Percentiles rank a stretch among this genome's conserved stretches.
Conservation (phyloP, 2,888 invertebrate genomes). For the Terebella lapidaria region DNA sequence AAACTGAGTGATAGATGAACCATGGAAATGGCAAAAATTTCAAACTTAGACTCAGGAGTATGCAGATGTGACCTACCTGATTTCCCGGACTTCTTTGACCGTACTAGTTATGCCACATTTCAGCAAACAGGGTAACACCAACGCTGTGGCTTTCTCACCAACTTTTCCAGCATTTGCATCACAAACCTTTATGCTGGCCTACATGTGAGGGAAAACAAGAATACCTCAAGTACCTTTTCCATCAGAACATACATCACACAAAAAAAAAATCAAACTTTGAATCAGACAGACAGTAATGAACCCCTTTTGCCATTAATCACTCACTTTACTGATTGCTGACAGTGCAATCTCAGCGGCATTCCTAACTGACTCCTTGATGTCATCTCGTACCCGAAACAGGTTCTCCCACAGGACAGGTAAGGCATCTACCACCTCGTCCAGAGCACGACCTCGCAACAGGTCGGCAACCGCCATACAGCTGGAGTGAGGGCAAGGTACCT, state of each 20-base stretch:
- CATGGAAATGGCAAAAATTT: no score
- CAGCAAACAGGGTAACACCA: conserved; percentile 72
- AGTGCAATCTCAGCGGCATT: conserved; percentile 53
- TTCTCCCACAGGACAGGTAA: conserved; percentile 71
- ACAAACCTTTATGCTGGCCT: conserved; percentile 51
- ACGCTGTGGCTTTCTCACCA: conserved; percentile 42
- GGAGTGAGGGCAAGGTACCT: conserved; percentile 8
- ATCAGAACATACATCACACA: no score
- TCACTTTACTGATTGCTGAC: conserved; percentile 51
- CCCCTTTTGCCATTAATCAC: no score
- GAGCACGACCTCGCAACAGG: conserved; percentile 65
- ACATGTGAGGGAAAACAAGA: conserved; percentile 6
- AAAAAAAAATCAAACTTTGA: no score
- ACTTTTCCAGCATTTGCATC: conserved; percentile 47
- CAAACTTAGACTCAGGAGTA: no score
- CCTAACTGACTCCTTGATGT: conserved; percentile 67
- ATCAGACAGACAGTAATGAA: no score
- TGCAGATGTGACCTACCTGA: conserved; percentile 60
- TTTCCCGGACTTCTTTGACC: conserved; percentile 71
- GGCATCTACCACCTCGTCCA: conserved; percentile 51
- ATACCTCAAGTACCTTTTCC: no score
- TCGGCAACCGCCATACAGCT: conserved; percentile 82
- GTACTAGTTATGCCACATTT: conserved; percentile 74
- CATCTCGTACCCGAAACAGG: conserved; percentile 87
- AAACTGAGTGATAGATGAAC: no score